These are phyloP conservation scores for Drosophila anomalata DNA, from an alignment of 2,888 invertebrate species.

Conservation along the genomic window DNA sequence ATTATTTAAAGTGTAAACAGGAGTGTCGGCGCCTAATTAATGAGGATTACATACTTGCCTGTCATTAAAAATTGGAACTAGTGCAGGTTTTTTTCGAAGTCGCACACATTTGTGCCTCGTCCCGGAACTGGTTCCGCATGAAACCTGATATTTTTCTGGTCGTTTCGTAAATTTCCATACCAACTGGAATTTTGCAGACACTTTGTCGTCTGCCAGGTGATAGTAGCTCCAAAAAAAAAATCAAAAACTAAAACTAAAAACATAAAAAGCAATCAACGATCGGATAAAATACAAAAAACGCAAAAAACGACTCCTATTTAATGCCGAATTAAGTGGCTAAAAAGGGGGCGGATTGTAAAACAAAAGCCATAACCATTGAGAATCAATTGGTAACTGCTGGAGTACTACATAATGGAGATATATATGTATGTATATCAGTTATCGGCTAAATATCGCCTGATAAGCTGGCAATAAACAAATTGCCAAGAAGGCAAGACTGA, in stretches of 20 bases:
- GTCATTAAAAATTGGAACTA: conserved; percentile 11
- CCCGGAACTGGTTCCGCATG: conserved; percentile 14
- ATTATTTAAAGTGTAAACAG: too few relatives aligned
- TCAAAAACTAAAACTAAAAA: background rate
- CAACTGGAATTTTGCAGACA: conserved; percentile 46
- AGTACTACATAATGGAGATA: background rate
- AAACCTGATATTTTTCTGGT: conserved; percentile 31
- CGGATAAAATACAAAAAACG: background rate
- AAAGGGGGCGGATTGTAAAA: conserved; percentile 4
- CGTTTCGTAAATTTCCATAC: conserved; percentile 36
- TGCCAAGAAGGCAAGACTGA: conserved; percentile 4
- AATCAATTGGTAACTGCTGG: conserved; percentile 26
- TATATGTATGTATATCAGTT: background rate
- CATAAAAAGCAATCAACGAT: background rate
- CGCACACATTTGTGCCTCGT: background rate
- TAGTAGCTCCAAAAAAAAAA: conserved; percentile 3
- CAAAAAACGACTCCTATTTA: conserved; percentile 24
- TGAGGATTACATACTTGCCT: background rate
- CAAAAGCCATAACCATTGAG: conserved; percentile 16
- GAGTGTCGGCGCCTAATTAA: too few relatives aligned
- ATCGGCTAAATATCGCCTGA: background rate
- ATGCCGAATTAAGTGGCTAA: background rate
- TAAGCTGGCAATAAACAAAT: conserved; percentile 13
- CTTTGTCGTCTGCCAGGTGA: conserved; percentile 36
- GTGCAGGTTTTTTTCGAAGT: conserved; percentile 4